phyloP scores from a whole-genome alignment of 2,797 vertebrate genomes.

The Phrynocephalus guinanensis region DNA sequence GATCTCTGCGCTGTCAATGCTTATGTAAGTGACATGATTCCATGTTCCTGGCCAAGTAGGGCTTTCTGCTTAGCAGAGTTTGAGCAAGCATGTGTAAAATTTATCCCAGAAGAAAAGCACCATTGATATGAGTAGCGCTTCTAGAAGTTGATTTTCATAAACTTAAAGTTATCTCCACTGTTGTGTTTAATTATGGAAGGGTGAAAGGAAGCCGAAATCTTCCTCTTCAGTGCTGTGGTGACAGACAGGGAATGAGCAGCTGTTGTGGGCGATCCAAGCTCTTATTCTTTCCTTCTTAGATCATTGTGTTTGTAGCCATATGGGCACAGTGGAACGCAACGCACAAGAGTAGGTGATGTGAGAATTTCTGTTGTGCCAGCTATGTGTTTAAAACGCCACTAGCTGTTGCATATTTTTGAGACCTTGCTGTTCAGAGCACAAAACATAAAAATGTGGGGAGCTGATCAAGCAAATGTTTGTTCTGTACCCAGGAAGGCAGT shows the following conservation, averaged over 20 bases:
- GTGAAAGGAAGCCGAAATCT: not conserved
- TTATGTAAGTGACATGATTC: no score
- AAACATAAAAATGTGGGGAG: not conserved
- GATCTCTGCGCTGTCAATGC: no score
- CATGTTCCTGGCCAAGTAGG: no score
- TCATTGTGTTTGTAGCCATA: not conserved
- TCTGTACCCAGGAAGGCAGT: not conserved
- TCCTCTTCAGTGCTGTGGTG: not conserved
- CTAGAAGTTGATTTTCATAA: not conserved
- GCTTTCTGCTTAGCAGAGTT: not conserved
- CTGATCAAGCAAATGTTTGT: not conserved
- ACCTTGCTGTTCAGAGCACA: not conserved
- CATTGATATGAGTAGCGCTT: not conserved
- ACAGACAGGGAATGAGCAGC: not conserved
- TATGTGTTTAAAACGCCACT: constrained; percentile 5
- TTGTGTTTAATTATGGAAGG: not conserved
- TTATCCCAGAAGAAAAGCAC: not conserved
- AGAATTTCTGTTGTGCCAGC: not conserved
- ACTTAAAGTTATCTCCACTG: not conserved
- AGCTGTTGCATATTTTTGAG: not conserved
- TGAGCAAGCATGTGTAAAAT: no score
- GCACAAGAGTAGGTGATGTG: not conserved
- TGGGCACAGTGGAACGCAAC: not conserved
- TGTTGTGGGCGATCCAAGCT: not conserved
- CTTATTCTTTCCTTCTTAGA: not conserved